Evolutionary conservation across 2,113 vertebrate species (phyloP), one percentile per base, ranked within the genome.

Genomic region (Greenwoodochromis staneri): DNA sequence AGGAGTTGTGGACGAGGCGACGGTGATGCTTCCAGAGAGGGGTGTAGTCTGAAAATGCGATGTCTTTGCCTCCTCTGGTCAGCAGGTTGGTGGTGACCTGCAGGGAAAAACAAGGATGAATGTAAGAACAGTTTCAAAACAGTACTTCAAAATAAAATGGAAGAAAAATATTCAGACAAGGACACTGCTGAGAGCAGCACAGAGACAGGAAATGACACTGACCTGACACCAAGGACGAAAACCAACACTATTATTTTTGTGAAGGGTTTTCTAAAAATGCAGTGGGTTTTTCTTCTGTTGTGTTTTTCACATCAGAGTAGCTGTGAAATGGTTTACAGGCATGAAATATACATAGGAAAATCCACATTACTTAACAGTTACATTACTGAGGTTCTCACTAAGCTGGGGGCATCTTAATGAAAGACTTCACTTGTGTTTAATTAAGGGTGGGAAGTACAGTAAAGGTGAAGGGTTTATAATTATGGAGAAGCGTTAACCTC

Each of bases 81-180:
- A 97, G 27, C 84, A 97, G 91, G 54, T 94, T 86, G 4, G 96
- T 97, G 47, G 96, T 97, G 73, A 97, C 96, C 97, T 97, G 89
- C 6, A 6, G 6, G 29, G 2, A 2, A 21, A 27, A 40, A 17
- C 16, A 0, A 45, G 66, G 38, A 49, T 8, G 7, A 49, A 49
- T 49, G 42, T 5, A 31, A 49, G 42, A 49, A 78, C 16, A 31
- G 57, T 19, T 13, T 47, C 9, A 80, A 78, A 78, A 31, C 42
- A 49, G 42, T 76, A 29, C 16, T 76, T 19, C 24, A 11, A 47
- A 76, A 76, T 17, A 29, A 47, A 76, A 76, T 47, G 24, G 14
- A 76, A 73, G 69, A 73, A 73, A 69, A 24, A 27, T 42, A 24
- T 24, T 71, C 38, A 71, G 66, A 24, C n/a, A 71, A 24, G 8